Conservation (phyloP, 2,797 vertebrate genomes). For the Euthynnus affinis region DNA sequence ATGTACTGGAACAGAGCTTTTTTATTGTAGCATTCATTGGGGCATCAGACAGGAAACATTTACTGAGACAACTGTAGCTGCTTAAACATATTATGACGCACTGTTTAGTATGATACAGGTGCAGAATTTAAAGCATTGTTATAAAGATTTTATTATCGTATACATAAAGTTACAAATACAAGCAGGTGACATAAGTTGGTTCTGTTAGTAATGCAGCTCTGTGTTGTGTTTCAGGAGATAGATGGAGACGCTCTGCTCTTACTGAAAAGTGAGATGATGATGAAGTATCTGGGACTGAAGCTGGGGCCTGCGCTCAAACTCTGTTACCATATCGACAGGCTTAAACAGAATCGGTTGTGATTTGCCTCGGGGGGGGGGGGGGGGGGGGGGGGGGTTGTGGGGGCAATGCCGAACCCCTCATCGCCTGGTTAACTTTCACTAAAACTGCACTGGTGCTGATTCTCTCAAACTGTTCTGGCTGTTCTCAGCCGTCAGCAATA, state of each 20-base stretch:
- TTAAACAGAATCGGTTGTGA: constrained; percentile 94
- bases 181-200: background rate
- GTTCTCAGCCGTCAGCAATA: constrained; percentile 51
- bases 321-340: constrained; percentile 96
- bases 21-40: background rate
- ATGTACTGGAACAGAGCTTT: background rate
- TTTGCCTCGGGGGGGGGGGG: constrained; percentile 9
- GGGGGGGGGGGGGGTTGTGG: background rate
- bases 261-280: constrained; percentile 97
- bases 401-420: background rate
- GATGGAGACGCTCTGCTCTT: constrained; percentile 94
- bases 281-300: constrained; percentile 98
- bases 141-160: background rate
- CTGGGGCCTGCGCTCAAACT: constrained; percentile 96
- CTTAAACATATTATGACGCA: background rate
- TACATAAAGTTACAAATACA: background rate
- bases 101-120: too few species aligned
- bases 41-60: background rate
- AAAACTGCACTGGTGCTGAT: constrained; percentile 13
- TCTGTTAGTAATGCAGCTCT: background rate
- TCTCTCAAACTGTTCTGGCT: constrained; percentile 6
- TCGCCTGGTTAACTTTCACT: constrained; percentile 7
- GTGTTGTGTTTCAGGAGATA: constrained; percentile 89
- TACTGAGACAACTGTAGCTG: constrained; percentile 17
- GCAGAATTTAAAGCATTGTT: too few species aligned